These are phyloP conservation scores for Galerucella calmariensis DNA, from an alignment of 2,888 invertebrate species.

Conservation along the genomic window DNA sequence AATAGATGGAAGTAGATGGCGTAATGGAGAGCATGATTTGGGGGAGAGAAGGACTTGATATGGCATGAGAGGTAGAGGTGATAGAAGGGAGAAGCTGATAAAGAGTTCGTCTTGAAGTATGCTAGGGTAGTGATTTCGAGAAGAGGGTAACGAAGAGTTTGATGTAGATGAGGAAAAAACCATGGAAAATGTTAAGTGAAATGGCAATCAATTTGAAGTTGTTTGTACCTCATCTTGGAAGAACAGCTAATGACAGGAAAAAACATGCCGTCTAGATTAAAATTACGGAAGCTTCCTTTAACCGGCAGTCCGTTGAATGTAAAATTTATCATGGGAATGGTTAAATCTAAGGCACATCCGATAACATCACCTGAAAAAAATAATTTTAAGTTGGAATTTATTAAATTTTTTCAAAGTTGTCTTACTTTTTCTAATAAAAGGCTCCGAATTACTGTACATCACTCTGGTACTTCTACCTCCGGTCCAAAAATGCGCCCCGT, in stretches of 20 bases:
- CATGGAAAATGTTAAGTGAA: too few relatives aligned
- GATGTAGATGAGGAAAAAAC: too few relatives aligned
- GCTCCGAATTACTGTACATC: conserved; percentile 76
- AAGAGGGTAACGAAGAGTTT: too few relatives aligned
- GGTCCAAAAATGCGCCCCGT: conserved; percentile 94
- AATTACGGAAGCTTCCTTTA: conserved; percentile 91
- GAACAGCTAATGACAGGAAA: conserved; percentile 98
- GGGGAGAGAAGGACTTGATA: too few relatives aligned
- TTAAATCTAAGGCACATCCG: conserved; percentile 92
- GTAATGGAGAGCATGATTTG: too few relatives aligned
- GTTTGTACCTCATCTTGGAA: conserved; percentile 86
- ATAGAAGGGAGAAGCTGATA: too few relatives aligned
- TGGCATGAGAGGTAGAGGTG: too few relatives aligned
- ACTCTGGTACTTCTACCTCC: conserved; percentile 87
- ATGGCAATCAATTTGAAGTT: too few relatives aligned
- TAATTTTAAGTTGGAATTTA: background rate
- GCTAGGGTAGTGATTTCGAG: too few relatives aligned
- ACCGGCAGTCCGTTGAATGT: conserved; percentile 92
- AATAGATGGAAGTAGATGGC: too few relatives aligned
- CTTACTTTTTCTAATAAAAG: conserved; percentile 83
- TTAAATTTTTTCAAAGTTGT: background rate
- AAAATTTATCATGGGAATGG: conserved; percentile 94
- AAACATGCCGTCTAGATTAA: conserved; percentile 98
- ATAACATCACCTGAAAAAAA: conserved; percentile 84
- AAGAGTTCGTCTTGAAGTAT: too few relatives aligned